Evolutionary conservation across 2,113 vertebrate genomes (phyloP), one percentile per base, ranked within the genome.

Genomic region (Oreochromis niloticus): DNA sequence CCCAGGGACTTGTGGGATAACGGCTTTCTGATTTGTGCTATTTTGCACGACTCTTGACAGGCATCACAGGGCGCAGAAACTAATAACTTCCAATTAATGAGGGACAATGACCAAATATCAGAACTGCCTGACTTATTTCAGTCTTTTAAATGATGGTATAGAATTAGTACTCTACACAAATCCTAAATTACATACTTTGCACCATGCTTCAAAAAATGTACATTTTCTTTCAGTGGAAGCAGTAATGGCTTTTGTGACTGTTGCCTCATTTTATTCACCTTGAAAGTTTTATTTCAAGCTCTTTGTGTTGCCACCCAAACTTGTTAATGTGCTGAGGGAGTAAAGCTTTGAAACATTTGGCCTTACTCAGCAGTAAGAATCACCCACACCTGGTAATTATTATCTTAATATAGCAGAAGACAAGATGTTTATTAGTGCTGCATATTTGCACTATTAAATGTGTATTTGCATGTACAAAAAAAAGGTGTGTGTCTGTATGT

Each of bases 41-140:
- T 97, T 97, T 97, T 96, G 96, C 96, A 97, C 96, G 96, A 96
- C 95, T 95, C 95, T 96, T 97, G 97, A 97, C 95, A 96, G 93
- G 96, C 96, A 96, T 95, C 94, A 95, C 95, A 96, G 95, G 84
- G 92, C 88, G 85, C 92, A 94, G 93, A 94, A 96, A 96, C 90
- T 94, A 93, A 95, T 89, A 96, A 94, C 94, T 92, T 91, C 90
- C 86, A 91, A 27, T 83, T 91, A 68, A 82, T 71, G 55, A 82
- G 24, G 93, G 93, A 96, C 91, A 92, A 82, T 84, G 50, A 30
- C 54, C 39, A 68, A 80, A 73, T 78, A 87, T 52, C 19, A 81
- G 27, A 83, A 57, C 12, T 48, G 75, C 34, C 79, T 17, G 54
- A 59, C 30, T 88, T 55, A n/a, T 54, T 89, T 63, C 43, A 32